Base-by-base conservation (phyloP, 2,888 invertebrate genomes). In the Eristalis intricaria region DNA sequence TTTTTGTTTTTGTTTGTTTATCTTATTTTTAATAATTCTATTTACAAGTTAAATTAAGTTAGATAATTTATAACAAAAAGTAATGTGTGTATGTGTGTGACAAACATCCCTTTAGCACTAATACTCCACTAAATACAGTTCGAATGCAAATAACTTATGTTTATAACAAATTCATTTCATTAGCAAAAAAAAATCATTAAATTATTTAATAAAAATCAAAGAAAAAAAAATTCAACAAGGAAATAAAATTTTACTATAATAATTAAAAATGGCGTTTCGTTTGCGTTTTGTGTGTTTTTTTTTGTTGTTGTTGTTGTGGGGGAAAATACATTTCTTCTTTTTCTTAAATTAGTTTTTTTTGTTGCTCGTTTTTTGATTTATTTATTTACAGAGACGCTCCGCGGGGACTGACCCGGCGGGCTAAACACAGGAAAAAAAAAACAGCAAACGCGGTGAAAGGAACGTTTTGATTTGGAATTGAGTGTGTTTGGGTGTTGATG, bases 401-500 rank as follows among this genome's bases (percentile, higher is more conserved):
- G 29, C 26, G 61, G 63, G 23, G 43, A 15, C 78, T 32, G 73
- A 68, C 63, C 78, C 22, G 74, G 64, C 56, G 50, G 19, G 19
- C 19, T 50, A 50, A 32, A 56, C 58, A 85, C 38, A 66, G 38
- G 32, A n/a, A n/a, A n/a, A n/a, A n/a, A 50, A 60, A 32, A 69
- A 66, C 40, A 73, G 74, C 63, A 64, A 63, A 61, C 74, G 70
- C 40, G 40, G 70, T 32, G 2, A 71, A 86, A 86, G 86, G 86
- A 86, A 86, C 86, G 78, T 86, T 74, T 82, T 63, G 43, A 60
- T 82, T 70, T 82, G 73, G 82, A 74, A 66, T 78, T 38, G 71
- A 22, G 32, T 23, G 61, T 50, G 23, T 60, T 22, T 60, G 11
- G 26, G 11, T 23, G 22, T 11, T n/a, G 13, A 1, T 5, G 29